Percentiles rank a stretch among this genome's conserved stretches.
Conservation (phyloP, 2,888 invertebrate genomes). For the Clistopyga incitator region DNA sequence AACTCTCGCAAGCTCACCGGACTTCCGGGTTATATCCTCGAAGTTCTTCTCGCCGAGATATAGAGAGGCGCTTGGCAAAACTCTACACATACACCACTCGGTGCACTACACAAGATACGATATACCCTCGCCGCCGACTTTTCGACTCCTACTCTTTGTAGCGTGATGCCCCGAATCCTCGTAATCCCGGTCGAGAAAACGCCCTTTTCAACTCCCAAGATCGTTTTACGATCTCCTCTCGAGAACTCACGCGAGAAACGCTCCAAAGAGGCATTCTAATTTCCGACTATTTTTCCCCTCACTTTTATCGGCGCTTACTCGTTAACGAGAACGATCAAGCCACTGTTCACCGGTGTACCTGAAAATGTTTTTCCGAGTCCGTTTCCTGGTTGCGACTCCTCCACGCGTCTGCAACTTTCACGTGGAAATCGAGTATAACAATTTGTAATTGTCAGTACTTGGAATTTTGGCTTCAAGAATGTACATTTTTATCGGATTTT, state of each 20-base stretch:
- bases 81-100: conserved; percentile 16
- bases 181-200: conserved; percentile 42
- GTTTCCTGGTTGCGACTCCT: too few relatives aligned
- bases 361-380: too few relatives aligned
- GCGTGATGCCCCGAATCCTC: conserved; percentile 31
- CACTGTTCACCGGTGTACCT: background rate
- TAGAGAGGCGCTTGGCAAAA: conserved; percentile 21
- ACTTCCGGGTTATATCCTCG: conserved; percentile 49
- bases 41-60: conserved; percentile 44
- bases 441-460: too few relatives aligned
- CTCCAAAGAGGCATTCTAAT: conserved; percentile 13
- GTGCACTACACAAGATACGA: conserved; percentile 11
- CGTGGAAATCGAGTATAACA: too few relatives aligned
- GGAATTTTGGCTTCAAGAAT: too few relatives aligned
- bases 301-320: background rate
- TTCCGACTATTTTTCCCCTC: conserved; percentile 9
- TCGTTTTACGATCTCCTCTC: conserved; percentile 47
- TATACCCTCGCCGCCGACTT: conserved; percentile 19
- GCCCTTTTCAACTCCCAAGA: conserved; percentile 26
- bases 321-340: conserved; percentile 7
- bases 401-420: too few relatives aligned
- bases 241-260: conserved; percentile 12
- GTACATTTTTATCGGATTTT: too few relatives aligned
- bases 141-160: conserved; percentile 10
- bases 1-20: conserved; percentile 20